Conservation (phyloP, 2,113 vertebrate genomes). For the Brachirus orientalis region DNA sequence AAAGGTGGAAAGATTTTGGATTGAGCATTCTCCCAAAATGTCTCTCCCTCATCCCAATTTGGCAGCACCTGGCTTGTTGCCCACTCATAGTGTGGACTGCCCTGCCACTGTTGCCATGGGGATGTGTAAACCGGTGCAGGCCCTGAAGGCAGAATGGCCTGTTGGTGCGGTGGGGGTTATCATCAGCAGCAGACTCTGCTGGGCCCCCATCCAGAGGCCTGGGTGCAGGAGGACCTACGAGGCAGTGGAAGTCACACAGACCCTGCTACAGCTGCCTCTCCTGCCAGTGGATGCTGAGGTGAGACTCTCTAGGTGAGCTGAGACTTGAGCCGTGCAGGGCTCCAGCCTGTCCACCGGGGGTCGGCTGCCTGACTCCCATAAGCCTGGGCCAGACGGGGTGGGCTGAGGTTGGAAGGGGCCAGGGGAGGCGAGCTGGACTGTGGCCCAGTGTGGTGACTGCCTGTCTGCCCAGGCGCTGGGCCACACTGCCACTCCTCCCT, state of each 20-base stretch:
- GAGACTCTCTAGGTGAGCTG: not conserved
- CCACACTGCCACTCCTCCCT: constrained; percentile 81
- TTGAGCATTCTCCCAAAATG: constrained; percentile 71
- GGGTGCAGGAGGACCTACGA: constrained; percentile 63
- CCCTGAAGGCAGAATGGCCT: constrained; percentile 76
- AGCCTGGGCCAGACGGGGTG: constrained; percentile 79
- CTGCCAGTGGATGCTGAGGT: constrained; percentile 44
- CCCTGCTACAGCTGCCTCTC: constrained; percentile 31
- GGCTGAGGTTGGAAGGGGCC: constrained; percentile 73
- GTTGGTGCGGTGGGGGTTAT: constrained; percentile 76
- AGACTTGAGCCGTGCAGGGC: constrained; percentile 54
- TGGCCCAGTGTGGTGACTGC: constrained; percentile 83
- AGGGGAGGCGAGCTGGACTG: constrained; percentile 78
- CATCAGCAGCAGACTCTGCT: constrained; percentile 72
- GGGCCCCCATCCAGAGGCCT: constrained; percentile 72
- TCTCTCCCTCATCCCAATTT: constrained; percentile 79
- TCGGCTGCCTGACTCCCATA: constrained; percentile 79
- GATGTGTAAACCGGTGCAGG: constrained; percentile 80
- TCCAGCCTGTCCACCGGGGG: constrained; percentile 80
- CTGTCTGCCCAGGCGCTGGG: constrained; percentile 84
- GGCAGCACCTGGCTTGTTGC: constrained; percentile 79
- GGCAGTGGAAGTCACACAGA: constrained; percentile 25
- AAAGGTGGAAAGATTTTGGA: constrained; percentile 70
- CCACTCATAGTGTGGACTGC: constrained; percentile 82
- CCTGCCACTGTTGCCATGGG: constrained; percentile 85